A percentile compares a stretch with the other conserved stretches of the same genome.
phyloP scores from a whole-genome alignment of 2,888 invertebrate genomes.

The Spialia ferax region DNA sequence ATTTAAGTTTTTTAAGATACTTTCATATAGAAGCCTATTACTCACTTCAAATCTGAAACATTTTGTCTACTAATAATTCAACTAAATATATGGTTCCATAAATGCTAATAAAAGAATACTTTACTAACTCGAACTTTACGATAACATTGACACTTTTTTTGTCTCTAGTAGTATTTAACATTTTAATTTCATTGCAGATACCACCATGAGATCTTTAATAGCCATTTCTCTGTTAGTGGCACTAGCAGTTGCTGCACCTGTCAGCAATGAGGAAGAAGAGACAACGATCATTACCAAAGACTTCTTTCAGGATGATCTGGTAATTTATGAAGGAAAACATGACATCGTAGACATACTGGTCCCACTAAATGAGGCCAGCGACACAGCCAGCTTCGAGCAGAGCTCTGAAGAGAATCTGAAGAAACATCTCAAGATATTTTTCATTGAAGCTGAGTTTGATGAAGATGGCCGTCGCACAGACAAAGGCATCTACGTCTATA shows the following conservation, averaged over 20 bases:
- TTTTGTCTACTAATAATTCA: too few species aligned
- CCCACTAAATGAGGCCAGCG: constrained; percentile 56
- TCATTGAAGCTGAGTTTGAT: constrained; percentile 54
- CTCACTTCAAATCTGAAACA: too few species aligned
- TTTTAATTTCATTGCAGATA: constrained; percentile 16
- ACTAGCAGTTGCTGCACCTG: constrained; percentile 14
- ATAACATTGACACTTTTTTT: too few species aligned
- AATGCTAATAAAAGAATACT: too few species aligned
- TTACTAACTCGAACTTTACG: too few species aligned
- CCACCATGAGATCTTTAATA: constrained; percentile 18
- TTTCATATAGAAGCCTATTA: too few species aligned
- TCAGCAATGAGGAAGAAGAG: neutral
- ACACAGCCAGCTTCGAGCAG: constrained; percentile 49
- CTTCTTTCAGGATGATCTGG: constrained; percentile 51
- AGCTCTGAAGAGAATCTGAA: constrained; percentile 37
- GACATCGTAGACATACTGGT: constrained; percentile 57
- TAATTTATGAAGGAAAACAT: constrained; percentile 53
- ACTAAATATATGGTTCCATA: too few species aligned
- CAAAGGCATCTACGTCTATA: constrained; percentile 45
- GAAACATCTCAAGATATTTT: constrained; percentile 50
- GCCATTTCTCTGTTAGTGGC: constrained; percentile 1
- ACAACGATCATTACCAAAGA: constrained; percentile 38
- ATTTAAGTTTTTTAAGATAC: too few species aligned
- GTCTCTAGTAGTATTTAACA: neutral
- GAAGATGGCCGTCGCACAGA: constrained; percentile 48